phyloP scores from a whole-genome alignment of 2,797 vertebrate genomes.

The Mycteria americana region DNA sequence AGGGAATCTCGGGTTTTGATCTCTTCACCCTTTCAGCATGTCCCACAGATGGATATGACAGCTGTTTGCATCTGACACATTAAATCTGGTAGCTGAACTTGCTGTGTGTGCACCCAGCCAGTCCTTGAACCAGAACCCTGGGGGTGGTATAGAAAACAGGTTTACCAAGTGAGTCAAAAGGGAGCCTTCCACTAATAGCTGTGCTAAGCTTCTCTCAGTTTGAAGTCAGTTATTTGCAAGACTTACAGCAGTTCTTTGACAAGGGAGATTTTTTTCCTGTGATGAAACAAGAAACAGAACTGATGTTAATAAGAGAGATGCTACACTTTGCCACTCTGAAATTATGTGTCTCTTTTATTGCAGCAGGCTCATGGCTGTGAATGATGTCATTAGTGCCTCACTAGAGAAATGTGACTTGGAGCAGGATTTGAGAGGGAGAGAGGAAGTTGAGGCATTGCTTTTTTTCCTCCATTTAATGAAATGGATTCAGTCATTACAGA shows the following conservation, averaged over 20 bases:
- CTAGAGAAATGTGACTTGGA: neutral
- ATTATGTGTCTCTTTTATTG: neutral
- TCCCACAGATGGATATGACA: conserved; percentile 54
- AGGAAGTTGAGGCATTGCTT: neutral
- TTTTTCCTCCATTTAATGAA: neutral
- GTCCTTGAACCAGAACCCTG: conserved; percentile 56
- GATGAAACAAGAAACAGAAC: conserved; percentile 11
- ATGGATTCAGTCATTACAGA: neutral
- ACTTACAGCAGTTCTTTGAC: conserved; percentile 38
- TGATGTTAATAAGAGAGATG: neutral
- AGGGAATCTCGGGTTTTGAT: conserved; percentile 33
- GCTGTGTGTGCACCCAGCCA: conserved; percentile 19
- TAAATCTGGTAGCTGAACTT: conserved; percentile 64
- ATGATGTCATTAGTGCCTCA: neutral
- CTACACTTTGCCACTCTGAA: neutral
- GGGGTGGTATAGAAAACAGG: conserved; percentile 25
- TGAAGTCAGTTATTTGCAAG: conserved; percentile 58
- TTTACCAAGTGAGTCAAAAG: conserved; percentile 55
- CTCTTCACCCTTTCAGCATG: conserved; percentile 26
- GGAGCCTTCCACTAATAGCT: conserved; percentile 45
- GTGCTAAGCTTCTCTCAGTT: conserved; percentile 59
- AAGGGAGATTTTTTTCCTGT: neutral
- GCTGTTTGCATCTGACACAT: conserved; percentile 52
- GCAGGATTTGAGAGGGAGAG: neutral
- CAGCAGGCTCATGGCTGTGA: neutral